Evolutionary conservation across 1,140 invertebrate genomes (phyloP), one percentile per base, ranked within the genome.

Genomic region (Aphidius gifuensis): DNA sequence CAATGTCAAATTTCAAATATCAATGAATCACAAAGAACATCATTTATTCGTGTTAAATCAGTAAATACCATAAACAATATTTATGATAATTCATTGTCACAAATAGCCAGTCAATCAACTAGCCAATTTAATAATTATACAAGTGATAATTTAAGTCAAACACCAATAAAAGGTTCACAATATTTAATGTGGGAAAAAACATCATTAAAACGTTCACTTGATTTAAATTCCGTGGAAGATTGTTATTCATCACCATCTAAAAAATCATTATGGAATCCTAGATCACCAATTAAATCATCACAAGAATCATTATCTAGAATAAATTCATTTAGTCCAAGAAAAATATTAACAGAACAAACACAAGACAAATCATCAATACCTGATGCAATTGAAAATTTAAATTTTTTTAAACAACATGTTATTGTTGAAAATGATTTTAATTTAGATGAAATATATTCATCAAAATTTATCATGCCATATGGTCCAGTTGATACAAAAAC

Each of bases 321-420:
- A 16, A 11, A 55, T 8, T 11, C 40, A 43, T n/a, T 55, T 5
- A 9, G 40, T n/a, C 40, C 53, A 9, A 55, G 11, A 4, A 55
- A 55, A n/a, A 43, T 55, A 5, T 55, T 55, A 38, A 55, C 42
- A 43, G 53, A 55, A 11, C 21, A 9, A 6, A 43, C 6, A 7
- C 42, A 55, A n/a, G 9, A 40, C 8, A 5, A 23, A 16, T 42
- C 53, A 32, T 3, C 4, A 32, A 32, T 32, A 32, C 23, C 23
- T 32, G 23, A 32, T 42, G 66, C 67, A 4, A 66, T 80, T 16
- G 69, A 73, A 46, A 67, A 74, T 66, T 65, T 80, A 42, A 78
- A 77, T 64, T 48, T 71, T n/a, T 61, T 64, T 6, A 74, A 68
- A 23, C 66, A 77, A 64, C 61, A 68, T 21, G 58, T 55, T 3